Evolutionary conservation across 2,797 vertebrate genomes (phyloP), one percentile per base, ranked within the genome.

Genomic region (Acanthopagrus latus): DNA sequence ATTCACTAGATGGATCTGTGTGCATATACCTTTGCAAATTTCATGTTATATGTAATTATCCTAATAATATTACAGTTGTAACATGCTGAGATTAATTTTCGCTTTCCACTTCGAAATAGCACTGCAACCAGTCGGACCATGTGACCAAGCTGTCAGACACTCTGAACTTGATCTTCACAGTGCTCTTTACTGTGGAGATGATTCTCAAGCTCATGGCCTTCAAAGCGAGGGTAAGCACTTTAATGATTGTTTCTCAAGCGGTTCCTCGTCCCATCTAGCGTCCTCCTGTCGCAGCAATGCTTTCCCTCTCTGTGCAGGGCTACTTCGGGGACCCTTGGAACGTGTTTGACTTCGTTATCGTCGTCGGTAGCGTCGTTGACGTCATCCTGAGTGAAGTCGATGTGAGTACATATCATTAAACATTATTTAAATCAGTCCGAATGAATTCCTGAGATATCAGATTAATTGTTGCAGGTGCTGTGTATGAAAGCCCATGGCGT

Each of bases 311-410:
- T 66, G 48, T 79, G 46, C 91, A 99, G 98, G 98, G 98, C 78
- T 99, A 99, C 90, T 99, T 99, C 0, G 98, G 98, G 80, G 98
- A 99, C 87, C 98, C 98, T 17, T 99, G 98, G 98, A 99, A 99
- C 0, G 98, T 99, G 71, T 99, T 99, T 77, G 98, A 99, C 92
- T 99, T 99, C 91, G 93, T 99, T 50, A 99, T 99, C 1, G 98
- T 99, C 73, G 86, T 99, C 0, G 98, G 98, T 58, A 99, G 98
- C 82, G 96, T 99, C 50, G 97, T 99, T 2, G 98, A 99, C 0
- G 98, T 99, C 81, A 98, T 99, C 93, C 95, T 99, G 74, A 99
- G 97, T 0, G 97, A 99, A 95, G 96, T 99, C 0, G 96, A 99
- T 0, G 98, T 99, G 90, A 99, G 98, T 97, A 85, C 10, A 4